Evolutionary conservation across 2,797 vertebrate species (phyloP).

Genomic region (Sebastes trivittatus): DNA sequence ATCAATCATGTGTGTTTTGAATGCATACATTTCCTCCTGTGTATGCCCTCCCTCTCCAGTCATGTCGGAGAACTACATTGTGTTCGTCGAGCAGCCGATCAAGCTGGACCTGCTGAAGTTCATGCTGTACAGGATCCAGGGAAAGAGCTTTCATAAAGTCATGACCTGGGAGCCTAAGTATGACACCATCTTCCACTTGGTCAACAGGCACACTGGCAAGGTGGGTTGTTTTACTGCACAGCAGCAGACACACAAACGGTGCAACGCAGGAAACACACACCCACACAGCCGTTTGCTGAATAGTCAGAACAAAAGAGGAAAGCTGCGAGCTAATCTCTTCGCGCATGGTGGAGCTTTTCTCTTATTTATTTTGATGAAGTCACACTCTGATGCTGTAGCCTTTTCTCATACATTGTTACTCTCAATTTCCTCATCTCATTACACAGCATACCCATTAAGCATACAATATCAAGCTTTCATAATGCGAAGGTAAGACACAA

Average conservation of each 20-base stretch:
- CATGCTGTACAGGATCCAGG: slow-evolving; percentile 82
- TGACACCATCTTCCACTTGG: slow-evolving; percentile 87
- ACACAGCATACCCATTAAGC: slow-evolving; percentile 66
- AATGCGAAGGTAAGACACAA: slow-evolving; percentile 46
- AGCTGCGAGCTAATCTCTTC: slow-evolving; percentile 60
- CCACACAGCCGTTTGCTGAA: slow-evolving; percentile 15
- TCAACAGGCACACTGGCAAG: slow-evolving; percentile 89
- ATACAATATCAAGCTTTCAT: slow-evolving; percentile 43
- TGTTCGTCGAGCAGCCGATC: slow-evolving; percentile 93
- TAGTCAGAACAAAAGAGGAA: slow-evolving; percentile 29
- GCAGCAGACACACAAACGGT: not conserved
- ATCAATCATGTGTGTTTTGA: not conserved
- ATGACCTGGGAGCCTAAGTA: slow-evolving; percentile 89
- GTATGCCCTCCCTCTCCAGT: slow-evolving; percentile 73
- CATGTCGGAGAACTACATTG: slow-evolving; percentile 93
- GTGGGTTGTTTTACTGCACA: slow-evolving; percentile 57
- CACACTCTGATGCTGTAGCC: slow-evolving; percentile 57
- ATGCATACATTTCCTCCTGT: not conserved
- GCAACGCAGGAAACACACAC: not conserved
- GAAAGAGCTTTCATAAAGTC: slow-evolving; percentile 81
- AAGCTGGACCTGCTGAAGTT: slow-evolving; percentile 88
- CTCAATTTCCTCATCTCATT: slow-evolving; percentile 72
- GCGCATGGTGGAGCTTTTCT: slow-evolving; percentile 39
- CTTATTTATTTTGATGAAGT: slow-evolving; percentile 71
- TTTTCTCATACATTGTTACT: slow-evolving; percentile 58